Conservation (phyloP, 2,888 invertebrate species). For the Hirtodrosophila confusa region DNA sequence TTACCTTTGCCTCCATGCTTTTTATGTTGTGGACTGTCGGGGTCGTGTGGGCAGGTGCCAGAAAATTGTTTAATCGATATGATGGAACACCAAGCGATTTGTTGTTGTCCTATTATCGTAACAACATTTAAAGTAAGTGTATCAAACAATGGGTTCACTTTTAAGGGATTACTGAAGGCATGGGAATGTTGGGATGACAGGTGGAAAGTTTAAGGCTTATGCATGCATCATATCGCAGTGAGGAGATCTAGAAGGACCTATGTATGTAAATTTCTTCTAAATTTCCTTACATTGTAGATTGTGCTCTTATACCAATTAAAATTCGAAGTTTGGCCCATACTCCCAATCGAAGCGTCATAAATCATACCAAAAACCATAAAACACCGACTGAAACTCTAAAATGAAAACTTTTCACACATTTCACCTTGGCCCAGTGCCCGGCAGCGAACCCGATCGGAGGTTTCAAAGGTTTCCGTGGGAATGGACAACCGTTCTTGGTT, state of each 20-base stretch:
- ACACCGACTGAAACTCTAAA: slow-evolving; percentile 14
- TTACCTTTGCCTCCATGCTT: slow-evolving; percentile 23
- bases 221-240: too few relatives aligned
- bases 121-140: slow-evolving; percentile 8
- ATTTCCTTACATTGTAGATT: too few relatives aligned
- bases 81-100: slow-evolving; percentile 51
- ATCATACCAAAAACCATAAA: slow-evolving; percentile 11
- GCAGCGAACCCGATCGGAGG: slow-evolving; percentile 18
- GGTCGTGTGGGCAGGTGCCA: slow-evolving; percentile 41
- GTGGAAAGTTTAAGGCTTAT: too few relatives aligned
- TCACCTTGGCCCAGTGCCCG: slow-evolving; percentile 27
- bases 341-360: neutral
- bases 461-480: slow-evolving; percentile 27
- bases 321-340: too few relatives aligned
- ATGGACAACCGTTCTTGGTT: slow-evolving; percentile 13
- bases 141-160: slow-evolving; percentile 12
- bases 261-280: too few relatives aligned
- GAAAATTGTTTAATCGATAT: slow-evolving; percentile 62
- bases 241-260: too few relatives aligned
- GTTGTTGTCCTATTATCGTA: slow-evolving; percentile 43
- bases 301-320: neutral
- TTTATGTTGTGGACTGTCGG: slow-evolving; percentile 32
- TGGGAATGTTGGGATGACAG: neutral
- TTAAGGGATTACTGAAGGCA: slow-evolving; percentile 1
- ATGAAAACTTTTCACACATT: slow-evolving; percentile 33